phyloP scores from a whole-genome alignment of 2,888 invertebrate species.

The Caenorhabditis sp. region DNA sequence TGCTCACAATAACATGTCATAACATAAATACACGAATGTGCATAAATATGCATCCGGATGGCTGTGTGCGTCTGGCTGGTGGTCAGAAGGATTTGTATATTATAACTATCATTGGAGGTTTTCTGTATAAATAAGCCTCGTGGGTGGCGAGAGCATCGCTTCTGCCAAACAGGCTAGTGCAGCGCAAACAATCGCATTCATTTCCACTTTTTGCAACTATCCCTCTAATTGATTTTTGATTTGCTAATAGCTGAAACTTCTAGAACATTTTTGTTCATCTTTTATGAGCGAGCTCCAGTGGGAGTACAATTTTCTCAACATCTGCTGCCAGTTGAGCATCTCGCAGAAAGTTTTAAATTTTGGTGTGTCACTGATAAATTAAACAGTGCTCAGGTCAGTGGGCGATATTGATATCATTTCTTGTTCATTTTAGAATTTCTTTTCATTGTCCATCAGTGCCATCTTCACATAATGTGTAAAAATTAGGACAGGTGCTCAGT shows the following conservation, averaged over 20 bases:
- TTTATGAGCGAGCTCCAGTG: too few relatives aligned
- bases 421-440: too few relatives aligned
- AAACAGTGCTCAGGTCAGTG: too few relatives aligned
- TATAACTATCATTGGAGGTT: slow-evolving; percentile 42
- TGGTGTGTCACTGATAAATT: too few relatives aligned
- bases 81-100: slow-evolving; percentile 49
- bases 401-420: too few relatives aligned
- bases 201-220: slow-evolving; percentile 48
- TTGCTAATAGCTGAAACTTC: slow-evolving; percentile 10
- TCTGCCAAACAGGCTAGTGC: slow-evolving; percentile 39
- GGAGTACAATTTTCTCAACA: background rate
- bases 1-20: slow-evolving; percentile 45
- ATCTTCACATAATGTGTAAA: too few relatives aligned
- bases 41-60: slow-evolving; percentile 27
- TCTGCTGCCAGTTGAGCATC: background rate
- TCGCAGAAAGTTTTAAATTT: too few relatives aligned
- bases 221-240: slow-evolving; percentile 27
- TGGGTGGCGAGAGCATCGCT: slow-evolving; percentile 26
- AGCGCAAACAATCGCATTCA: slow-evolving; percentile 46
- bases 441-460: too few relatives aligned
- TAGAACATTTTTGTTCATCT: background rate
- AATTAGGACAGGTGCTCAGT: too few relatives aligned
- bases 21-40: slow-evolving; percentile 21
- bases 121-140: slow-evolving; percentile 52
- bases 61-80: slow-evolving; percentile 8